Base-by-base conservation (phyloP, 2,888 invertebrate species). In the Chymomyza fuscimana region DNA sequence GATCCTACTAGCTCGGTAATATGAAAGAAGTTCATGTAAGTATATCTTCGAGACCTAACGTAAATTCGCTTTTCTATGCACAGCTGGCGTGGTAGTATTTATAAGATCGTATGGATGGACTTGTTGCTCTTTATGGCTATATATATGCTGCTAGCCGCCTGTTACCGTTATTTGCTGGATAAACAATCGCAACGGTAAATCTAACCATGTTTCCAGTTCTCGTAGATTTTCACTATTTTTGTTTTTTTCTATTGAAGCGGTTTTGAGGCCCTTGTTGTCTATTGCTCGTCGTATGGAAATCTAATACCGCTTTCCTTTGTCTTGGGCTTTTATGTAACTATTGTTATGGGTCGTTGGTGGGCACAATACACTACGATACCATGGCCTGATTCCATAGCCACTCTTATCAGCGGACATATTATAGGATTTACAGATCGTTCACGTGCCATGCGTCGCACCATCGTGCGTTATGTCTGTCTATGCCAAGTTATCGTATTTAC, bases 1-100 rank as follows among this genome's bases (percentile, higher is more conserved):
- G 29, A 75, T 76, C 0, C 32, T 89, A 12, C 52, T 87, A 7
- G 19, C 63, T 5, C 79, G 88, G 89, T 89, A 60, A 29, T 62
- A 36, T 5, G 19, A 10, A 5, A 22, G 6, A 5, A 36, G 5
- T 5, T n/a, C 1, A 5, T 0, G 1, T 29, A 19, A 2, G 5
- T 29, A 3, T 10, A n/a, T 2, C n/a, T 16, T 0, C 15, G 10
- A 2, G 7, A 6, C 5, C 9, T 29, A 2, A 4, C 0, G 1
- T 9, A 9, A 0, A 16, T 29, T 5, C 16, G 2, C 7, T 46
- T 15, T 1, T 0, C 7, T 1, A 1, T 40, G 94, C 94, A 69
- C 93, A 97, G 97, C 93, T 98, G 98, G 98, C 94, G 94, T 77
- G 98, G 97, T 46, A 97, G 97, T 90, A 96, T 98, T 86, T 98